Base-by-base conservation (phyloP, 2,113 vertebrate genomes). In the Sinocyclocheilus anshuiensis region DNA sequence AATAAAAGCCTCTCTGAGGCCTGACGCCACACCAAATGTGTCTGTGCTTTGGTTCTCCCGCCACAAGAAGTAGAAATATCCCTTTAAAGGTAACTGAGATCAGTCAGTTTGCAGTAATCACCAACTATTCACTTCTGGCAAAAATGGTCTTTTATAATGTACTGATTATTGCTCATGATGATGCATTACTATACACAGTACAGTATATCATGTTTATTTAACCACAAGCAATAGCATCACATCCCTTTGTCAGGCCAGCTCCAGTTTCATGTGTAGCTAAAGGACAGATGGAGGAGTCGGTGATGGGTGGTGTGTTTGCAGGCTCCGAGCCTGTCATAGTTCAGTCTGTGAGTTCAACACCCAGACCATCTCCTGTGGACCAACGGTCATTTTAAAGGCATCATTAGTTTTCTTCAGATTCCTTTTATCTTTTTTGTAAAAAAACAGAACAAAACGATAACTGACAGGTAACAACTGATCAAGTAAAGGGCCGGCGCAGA, bases 301-400 rank as follows among this genome's bases (percentile, higher is more conserved):
- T 87, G 71, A 81, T 22, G 69, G 78, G 86, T 53, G 84, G 90
- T 85, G 89, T 83, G 65, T 45, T 81, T 77, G 81, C 86, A 91
- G 89, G 90, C 84, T 71, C 57, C 29, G 57, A 74, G 89, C 89
- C 87, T 91, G 82, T 55, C 9, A 91, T 80, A 94, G 94, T 94
- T 93, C 94, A 94, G 91, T 94, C 90, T 63, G 82, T 59, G 69
- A 89, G 88, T 85, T 88, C 87, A 59, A 84, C 75, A 74, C 83
- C 92, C 83, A 75, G 61, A 69, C 77, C 53, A 84, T 89, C 39
- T 29, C 86, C 65, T 42, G 78, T 84, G 83, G 29, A 85, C 87
- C 89, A 89, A 71, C 26, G 80, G 15, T 59, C 57, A 87, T 89
- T 90, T 89, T 88, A 87, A 93, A 94, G 92, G 92, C 89, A 91